These are phyloP conservation scores for Narcine bancroftii DNA, from an alignment of 2,113 vertebrate species.

Conservation along the genomic window DNA sequence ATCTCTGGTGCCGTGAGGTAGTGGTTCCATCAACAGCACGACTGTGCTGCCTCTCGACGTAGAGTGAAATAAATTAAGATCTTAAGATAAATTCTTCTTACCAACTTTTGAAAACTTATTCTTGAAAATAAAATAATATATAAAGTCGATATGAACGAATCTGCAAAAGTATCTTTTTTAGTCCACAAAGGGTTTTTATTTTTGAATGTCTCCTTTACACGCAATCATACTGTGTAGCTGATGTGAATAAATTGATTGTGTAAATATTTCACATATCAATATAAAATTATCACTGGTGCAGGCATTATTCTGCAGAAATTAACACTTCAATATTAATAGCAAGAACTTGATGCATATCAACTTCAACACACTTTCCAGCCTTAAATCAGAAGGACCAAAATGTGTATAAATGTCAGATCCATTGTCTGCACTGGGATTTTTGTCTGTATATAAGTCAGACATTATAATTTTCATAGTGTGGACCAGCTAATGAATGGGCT, in stretches of 20 bases:
- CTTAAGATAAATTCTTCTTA: not conserved
- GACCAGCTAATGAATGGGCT: not conserved
- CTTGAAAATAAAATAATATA: not conserved
- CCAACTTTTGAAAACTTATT: not conserved
- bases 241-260: not conserved
- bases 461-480: not conserved
- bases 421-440: not conserved
- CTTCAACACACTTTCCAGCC: not conserved
- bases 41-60: no score
- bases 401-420: not conserved
- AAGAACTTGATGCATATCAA: not conserved
- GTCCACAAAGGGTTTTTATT: not conserved
- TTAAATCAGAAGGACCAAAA: not conserved
- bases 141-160: not conserved
- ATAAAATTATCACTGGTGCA: not conserved
- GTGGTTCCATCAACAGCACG: no score
- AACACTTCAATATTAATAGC: not conserved
- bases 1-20: no score
- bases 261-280: not conserved
- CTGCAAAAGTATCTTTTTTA: not conserved
- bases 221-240: not conserved
- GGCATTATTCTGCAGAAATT: not conserved
- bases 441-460: not conserved
- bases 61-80: not conserved
- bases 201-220: not conserved